phyloP scores from a whole-genome alignment of 2,888 invertebrate species.

The Tethea ocularis region DNA sequence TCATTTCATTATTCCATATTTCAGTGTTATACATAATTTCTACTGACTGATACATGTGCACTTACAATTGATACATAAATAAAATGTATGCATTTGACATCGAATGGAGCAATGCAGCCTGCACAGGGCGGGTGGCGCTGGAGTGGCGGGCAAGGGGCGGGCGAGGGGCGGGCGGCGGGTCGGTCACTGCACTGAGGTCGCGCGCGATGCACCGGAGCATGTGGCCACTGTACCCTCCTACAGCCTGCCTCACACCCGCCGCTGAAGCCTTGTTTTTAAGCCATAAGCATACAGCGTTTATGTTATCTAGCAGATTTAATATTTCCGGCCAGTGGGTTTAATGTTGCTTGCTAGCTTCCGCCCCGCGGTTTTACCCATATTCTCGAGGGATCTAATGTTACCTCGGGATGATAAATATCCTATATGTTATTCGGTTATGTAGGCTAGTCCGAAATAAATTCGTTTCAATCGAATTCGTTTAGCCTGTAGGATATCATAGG shows the following conservation, averaged over 20 bases:
- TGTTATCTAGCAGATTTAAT: neutral
- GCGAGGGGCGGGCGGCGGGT: constrained; percentile 37
- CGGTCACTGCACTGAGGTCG: constrained; percentile 76
- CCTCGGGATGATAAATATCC: too few relatives aligned
- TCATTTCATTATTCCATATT: too few relatives aligned
- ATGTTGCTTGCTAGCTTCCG: too few relatives aligned
- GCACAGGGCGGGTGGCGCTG: constrained; percentile 24
- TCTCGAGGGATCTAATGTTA: too few relatives aligned
- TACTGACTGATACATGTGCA: neutral
- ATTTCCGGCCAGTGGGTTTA: too few relatives aligned
- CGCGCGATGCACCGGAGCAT: constrained; percentile 69
- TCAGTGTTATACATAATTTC: neutral
- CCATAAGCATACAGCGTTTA: constrained; percentile 34
- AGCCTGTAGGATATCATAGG: too few relatives aligned
- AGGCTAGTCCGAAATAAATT: too few relatives aligned
- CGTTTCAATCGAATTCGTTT: too few relatives aligned
- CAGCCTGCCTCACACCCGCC: constrained; percentile 32
- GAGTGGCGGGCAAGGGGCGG: constrained; percentile 22
- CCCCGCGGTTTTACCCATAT: too few relatives aligned
- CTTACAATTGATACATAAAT: neutral
- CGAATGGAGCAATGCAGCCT: constrained; percentile 34
- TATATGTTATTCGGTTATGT: too few relatives aligned
- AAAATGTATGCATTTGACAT: constrained; percentile 42
- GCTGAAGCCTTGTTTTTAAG: constrained; percentile 37
- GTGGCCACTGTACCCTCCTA: constrained; percentile 50